Conservation (phyloP, 1,140 invertebrate species). For the Drosophila santomea region DNA sequence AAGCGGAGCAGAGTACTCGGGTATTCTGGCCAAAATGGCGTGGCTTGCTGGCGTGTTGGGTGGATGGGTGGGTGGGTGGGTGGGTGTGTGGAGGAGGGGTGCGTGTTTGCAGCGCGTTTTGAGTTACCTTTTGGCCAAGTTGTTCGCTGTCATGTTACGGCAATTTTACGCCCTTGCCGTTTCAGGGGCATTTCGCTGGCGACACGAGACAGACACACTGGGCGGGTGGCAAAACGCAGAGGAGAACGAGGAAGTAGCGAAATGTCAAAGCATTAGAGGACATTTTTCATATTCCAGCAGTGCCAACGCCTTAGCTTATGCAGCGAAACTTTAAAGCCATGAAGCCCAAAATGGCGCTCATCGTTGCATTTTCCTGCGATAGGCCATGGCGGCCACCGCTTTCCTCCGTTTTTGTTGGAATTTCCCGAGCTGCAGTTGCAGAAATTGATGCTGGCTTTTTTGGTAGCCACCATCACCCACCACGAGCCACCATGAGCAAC, state of each 20-base stretch:
- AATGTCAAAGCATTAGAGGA: slow-evolving; percentile 54
- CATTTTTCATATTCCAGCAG: slow-evolving; percentile 51
- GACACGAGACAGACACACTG: slow-evolving; percentile 50
- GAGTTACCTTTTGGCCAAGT: slow-evolving; percentile 77
- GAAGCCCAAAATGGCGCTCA: slow-evolving; percentile 29
- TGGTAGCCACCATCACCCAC: slow-evolving; percentile 6
- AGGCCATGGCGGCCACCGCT: neutral
- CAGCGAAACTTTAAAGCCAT: slow-evolving; percentile 47
- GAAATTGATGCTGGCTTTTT: slow-evolving; percentile 65
- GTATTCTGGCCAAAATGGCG: slow-evolving; percentile 74
- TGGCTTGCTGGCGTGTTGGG: slow-evolving; percentile 7
- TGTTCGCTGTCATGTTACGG: slow-evolving; percentile 82
- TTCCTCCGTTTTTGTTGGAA: slow-evolving; percentile 10
- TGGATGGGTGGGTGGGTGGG: no score
- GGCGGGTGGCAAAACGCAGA: neutral
- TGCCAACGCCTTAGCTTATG: slow-evolving; percentile 59
- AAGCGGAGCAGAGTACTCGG: slow-evolving; percentile 66
- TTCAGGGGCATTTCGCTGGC: slow-evolving; percentile 58
- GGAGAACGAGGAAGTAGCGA: neutral
- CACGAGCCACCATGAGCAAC: neutral
- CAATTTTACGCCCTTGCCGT: slow-evolving; percentile 81
- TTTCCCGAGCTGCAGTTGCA: slow-evolving; percentile 65
- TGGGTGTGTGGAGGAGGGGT: slow-evolving; percentile 13
- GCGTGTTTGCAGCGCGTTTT: slow-evolving; percentile 76
- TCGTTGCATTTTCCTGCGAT: slow-evolving; percentile 36